A percentile compares a stretch with the other conserved stretches of the same genome.
phyloP scores from a whole-genome alignment of 2,888 invertebrate species.

The Mantis religiosa region DNA sequence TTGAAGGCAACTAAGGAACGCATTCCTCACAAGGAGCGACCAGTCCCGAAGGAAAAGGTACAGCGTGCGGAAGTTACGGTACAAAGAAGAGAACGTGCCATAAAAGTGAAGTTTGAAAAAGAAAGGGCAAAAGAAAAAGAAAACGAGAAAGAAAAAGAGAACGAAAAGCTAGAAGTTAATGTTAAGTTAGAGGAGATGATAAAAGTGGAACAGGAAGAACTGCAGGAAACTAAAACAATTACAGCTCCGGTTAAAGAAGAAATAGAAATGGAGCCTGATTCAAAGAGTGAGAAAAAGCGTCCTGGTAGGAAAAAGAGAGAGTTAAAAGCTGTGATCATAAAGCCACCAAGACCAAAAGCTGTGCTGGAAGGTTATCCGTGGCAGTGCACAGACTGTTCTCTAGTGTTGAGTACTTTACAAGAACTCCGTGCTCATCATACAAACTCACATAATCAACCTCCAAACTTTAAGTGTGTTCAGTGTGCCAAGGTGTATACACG shows the following conservation, averaged over 20 bases:
- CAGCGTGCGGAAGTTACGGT: not conserved
- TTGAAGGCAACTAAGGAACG: not conserved
- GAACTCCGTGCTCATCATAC: slow-evolving; percentile 35
- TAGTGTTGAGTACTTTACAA: slow-evolving; percentile 29
- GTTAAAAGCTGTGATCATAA: not conserved
- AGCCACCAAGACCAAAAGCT: slow-evolving; percentile 30
- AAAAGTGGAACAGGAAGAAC: not conserved
- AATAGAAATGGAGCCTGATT: not conserved
- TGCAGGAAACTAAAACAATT: not conserved
- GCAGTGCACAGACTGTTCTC: slow-evolving; percentile 35
- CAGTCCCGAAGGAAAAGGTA: not conserved
- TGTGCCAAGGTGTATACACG: slow-evolving; percentile 37
- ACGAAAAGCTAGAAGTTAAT: not conserved
- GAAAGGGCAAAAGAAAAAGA: not conserved
- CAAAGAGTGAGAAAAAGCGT: not conserved
- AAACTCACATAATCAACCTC: slow-evolving; percentile 34
- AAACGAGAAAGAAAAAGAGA: slow-evolving; percentile 21
- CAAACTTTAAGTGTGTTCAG: slow-evolving; percentile 36
- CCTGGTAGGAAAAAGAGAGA: slow-evolving; percentile 20
- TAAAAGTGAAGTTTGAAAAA: slow-evolving; percentile 1
- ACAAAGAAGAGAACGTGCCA: slow-evolving; percentile 2
- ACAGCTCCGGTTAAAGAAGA: not conserved
- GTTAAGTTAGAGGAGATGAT: not conserved
- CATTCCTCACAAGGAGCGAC: slow-evolving; percentile 17
- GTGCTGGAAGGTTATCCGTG: slow-evolving; percentile 36